Base-by-base conservation (phyloP, 2,113 vertebrate species). In the Rhipidura dahli region DNA sequence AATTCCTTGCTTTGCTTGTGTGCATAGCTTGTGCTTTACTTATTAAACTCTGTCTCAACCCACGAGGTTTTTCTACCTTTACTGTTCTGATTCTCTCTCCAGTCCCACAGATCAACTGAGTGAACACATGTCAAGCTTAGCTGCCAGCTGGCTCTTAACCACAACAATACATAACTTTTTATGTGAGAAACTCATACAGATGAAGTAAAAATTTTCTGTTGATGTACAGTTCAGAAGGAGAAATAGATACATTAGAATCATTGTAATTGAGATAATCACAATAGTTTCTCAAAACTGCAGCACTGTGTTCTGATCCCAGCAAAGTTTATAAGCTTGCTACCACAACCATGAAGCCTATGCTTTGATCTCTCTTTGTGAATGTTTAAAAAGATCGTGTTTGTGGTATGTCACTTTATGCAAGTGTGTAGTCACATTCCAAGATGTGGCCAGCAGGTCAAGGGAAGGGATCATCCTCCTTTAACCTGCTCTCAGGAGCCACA, bases 401-500 rank as follows among this genome's bases (percentile, higher is more conserved):
- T 70, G 60, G 60, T 22, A 61, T 28, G 40, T 47, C n/a, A n/a
- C 54, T 80, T 56, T 68, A 60, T 21, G 59, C 2, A 20, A 26
- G 15, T 39, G 35, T 35, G 11, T 20, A 63, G 39, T 30, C 40
- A 59, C 4, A 14, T 82, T 26, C 15, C 15, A 59, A 57, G 50
- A 47, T 30, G 21, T 9, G 21, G n/a, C 14, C 12, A 82, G 24
- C 2, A 81, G 35, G 49, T 44, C 24, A 85, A 60, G 39, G 33
- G 18, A 87, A 81, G 17, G 5, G 54, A 85, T 35, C 1, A 1
- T 14, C 3, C 15, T 21, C 16, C 61, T 66, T 45, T 75, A 23
- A 33, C 35, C 9, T 3, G 8, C 4, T 42, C 20, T 60, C 3
- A 5, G 0, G 0, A 59, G 19, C 13, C 18, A 7, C 15, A 47